Evolutionary conservation across 2,113 vertebrate species (phyloP), one percentile per base, ranked within the genome.

Genomic region (Phrynocephalus versicolor): DNA sequence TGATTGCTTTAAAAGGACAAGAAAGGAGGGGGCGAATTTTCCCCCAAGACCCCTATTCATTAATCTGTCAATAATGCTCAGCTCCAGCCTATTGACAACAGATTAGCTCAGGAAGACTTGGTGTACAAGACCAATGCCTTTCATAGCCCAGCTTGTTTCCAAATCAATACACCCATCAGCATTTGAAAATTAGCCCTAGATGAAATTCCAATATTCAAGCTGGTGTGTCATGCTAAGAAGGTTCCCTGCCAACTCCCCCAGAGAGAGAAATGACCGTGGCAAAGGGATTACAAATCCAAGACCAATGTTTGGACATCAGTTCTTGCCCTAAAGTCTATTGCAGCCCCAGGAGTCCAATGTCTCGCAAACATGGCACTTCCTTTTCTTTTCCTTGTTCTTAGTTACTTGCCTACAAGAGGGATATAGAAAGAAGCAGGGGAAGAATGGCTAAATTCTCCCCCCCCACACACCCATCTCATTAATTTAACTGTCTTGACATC

Each of bases 131-230:
- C 92, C 93, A 94, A 93, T 92, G 92, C 93, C 94, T 95, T 96
- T 94, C 91, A 95, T 94, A 96, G 96, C 94, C 94, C 91, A 90
- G 95, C 94, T 96, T 95, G 95, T 96, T 96, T 95, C 95, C 94
- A 94, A 92, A 96, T 96, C 96, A 94, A 97, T 96, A 96, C 41
- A 90, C 87, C 93, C 95, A 96, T 96, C 95, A 95, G 95, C 96
- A 95, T 95, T 93, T 1, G 90, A 96, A 96, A 97, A 97, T 97
- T 96, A 97, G 95, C 94, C 91, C 85, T 12, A 94, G 94, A 96
- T 93, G 93, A 95, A 94, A 96, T 96, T 96, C 95, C 94, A 93
- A 95, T 96, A 95, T 88, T 93, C 75, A 75, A 33, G 88, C 89
- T 88, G 89, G 90, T 91, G 74, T 91, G 91, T 93, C 95, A 91